Conservation (phyloP, 2,888 invertebrate species). For the Keiferia lycopersicella region DNA sequence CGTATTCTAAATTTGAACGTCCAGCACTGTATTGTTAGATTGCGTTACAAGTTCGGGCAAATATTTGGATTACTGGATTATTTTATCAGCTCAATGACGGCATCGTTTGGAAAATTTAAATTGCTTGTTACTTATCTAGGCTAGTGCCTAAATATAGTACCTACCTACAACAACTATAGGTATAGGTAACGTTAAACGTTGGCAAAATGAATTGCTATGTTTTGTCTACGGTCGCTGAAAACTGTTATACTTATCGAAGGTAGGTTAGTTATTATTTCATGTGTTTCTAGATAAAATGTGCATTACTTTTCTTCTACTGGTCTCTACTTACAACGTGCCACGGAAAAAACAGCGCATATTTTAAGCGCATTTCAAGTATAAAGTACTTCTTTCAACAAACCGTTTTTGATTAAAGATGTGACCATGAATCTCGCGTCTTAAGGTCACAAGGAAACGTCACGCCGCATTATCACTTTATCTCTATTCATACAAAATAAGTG, state of each 20-base stretch:
- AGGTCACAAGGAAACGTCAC: constrained; percentile 5
- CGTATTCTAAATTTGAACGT: constrained; percentile 15
- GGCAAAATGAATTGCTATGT: no score
- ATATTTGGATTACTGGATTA: constrained; percentile 6
- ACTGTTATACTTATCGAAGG: no score
- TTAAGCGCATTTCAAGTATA: neutral
- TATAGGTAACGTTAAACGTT: no score
- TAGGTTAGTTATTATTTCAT: no score
- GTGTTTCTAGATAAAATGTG: no score
- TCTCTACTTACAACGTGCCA: no score
- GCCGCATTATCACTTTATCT: constrained; percentile 14
- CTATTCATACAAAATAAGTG: constrained; percentile 5
- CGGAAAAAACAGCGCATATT: neutral
- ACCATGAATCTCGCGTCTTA: neutral
- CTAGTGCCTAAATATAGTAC: no score
- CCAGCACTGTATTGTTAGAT: neutral
- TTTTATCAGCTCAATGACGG: neutral
- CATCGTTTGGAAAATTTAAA: neutral
- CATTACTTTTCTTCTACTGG: no score
- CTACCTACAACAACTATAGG: no score
- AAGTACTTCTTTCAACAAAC: neutral
- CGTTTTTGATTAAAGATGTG: neutral
- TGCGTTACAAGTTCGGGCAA: constrained; percentile 15
- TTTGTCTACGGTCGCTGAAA: no score
- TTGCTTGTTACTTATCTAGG: no score